Evolutionary conservation across 2,797 vertebrate species (phyloP).

Genomic region (Monodelphis domestica): DNA sequence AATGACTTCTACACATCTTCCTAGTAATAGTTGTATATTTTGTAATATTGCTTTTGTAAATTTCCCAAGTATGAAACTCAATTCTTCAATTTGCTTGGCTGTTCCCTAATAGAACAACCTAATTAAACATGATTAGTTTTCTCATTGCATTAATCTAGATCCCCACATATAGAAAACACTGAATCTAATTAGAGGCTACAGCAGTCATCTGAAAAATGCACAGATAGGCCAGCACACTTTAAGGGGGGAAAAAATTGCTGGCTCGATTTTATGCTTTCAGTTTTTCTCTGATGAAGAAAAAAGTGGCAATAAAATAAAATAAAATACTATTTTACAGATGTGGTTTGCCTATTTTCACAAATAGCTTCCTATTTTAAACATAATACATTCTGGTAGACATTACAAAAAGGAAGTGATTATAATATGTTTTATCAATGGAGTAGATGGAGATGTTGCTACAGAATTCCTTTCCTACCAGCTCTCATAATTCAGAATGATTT

Average conservation of each 20-base stretch:
- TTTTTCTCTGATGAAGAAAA: constrained; percentile 45
- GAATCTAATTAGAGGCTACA: constrained; percentile 44
- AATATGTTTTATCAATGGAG: not conserved
- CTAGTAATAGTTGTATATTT: not conserved
- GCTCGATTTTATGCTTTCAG: constrained; percentile 21
- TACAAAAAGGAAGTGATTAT: not conserved
- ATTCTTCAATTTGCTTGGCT: constrained; percentile 36
- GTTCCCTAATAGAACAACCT: constrained; percentile 51
- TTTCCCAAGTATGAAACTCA: not conserved
- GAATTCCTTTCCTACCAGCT: not conserved
- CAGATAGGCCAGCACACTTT: not conserved
- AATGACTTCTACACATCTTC: not conserved
- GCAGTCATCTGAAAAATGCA: not conserved
- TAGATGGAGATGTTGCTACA: not conserved
- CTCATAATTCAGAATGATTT: not conserved
- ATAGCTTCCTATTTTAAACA: not conserved
- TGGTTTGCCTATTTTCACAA: constrained; percentile 9
- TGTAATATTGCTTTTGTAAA: not conserved
- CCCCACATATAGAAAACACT: constrained; percentile 19
- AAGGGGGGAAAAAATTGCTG: not conserved
- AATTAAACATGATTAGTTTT: constrained; percentile 60
- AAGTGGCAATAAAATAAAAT: not conserved
- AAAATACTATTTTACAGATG: not conserved
- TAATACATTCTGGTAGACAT: not conserved
- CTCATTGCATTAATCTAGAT: constrained; percentile 47